Conservation (phyloP, 2,113 vertebrate species). For the Rhabdomys dilectus region DNA sequence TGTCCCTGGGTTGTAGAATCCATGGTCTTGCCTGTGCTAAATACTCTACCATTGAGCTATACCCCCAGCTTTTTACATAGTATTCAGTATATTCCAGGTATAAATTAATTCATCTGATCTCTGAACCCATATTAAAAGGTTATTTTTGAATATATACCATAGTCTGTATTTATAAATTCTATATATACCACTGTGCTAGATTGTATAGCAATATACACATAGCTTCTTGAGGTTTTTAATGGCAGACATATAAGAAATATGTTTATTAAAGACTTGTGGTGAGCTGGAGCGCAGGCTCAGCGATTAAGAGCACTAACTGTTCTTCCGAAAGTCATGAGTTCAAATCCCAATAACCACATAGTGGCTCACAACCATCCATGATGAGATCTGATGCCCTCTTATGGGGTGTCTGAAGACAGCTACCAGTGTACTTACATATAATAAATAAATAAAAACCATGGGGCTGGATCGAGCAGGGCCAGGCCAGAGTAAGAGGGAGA, state of each 20-base stretch:
- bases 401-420: too few relatives aligned
- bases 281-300: too few relatives aligned
- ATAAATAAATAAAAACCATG: too few relatives aligned
- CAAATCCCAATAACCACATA: too few relatives aligned
- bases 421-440: too few relatives aligned
- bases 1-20: neutral
- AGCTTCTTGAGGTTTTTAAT: conserved; percentile 39
- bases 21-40: neutral
- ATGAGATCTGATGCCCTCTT: too few relatives aligned
- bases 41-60: neutral
- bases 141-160: neutral
- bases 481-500: too few relatives aligned
- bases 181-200: neutral
- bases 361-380: too few relatives aligned
- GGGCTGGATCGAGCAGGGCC: too few relatives aligned
- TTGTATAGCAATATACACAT: neutral
- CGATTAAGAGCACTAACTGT: too few relatives aligned
- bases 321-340: too few relatives aligned
- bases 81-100: neutral
- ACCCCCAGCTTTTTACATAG: neutral
- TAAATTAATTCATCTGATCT: neutral
- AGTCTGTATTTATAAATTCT: neutral
- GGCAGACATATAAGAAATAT: neutral
- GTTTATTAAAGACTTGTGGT: neutral
- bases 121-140: neutral